phyloP scores from a whole-genome alignment of 2,888 invertebrate genomes.

The Aromia moschata region DNA sequence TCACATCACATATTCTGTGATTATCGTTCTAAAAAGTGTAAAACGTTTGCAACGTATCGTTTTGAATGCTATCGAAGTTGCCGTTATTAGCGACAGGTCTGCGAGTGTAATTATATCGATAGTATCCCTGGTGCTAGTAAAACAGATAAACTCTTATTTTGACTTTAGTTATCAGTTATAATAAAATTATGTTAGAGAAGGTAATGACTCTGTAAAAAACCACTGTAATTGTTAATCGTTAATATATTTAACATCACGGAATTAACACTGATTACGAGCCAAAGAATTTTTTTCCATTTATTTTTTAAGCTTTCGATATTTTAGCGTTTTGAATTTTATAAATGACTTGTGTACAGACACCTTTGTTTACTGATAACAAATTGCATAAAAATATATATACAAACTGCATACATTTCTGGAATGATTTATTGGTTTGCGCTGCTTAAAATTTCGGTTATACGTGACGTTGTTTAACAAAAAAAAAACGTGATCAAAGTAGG shows the following conservation, averaged over 20 bases:
- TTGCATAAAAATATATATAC: too few species aligned
- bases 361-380: too few species aligned
- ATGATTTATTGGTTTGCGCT: too few species aligned
- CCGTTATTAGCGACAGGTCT: conserved; percentile 1
- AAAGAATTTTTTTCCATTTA: conserved; percentile 11
- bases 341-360: too few species aligned
- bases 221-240: not conserved
- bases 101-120: conserved; percentile 1
- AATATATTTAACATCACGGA: conserved; percentile 5
- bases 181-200: not conserved
- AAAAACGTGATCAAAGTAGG: too few species aligned
- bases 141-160: conserved; percentile 6
- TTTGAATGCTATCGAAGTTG: too few species aligned
- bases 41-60: too few species aligned
- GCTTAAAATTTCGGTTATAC: too few species aligned
- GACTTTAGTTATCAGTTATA: conserved; percentile 8
- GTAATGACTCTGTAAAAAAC: not conserved
- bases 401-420: too few species aligned
- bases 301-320: too few species aligned
- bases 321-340: too few species aligned
- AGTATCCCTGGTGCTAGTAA: conserved; percentile 13
- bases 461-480: too few species aligned
- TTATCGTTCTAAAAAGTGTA: not conserved
- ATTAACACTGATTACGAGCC: conserved; percentile 1
- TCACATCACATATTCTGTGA: not conserved